phyloP scores from a whole-genome alignment of 2,888 invertebrate species.

The Prenolepis imparis region DNA sequence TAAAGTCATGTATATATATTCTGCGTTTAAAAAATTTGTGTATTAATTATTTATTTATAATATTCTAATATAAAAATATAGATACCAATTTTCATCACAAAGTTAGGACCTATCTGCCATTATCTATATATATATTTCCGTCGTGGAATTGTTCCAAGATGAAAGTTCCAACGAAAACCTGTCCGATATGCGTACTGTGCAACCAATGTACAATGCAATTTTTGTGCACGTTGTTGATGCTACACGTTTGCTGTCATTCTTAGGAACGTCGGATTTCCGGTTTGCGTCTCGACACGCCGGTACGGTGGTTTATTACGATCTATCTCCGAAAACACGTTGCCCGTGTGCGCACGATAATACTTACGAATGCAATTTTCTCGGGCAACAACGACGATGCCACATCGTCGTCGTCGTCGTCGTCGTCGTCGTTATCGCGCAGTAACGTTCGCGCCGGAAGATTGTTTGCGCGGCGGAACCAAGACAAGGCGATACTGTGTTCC shows the following conservation, averaged over 20 bases:
- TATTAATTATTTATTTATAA: background rate
- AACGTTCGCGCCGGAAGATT: constrained; percentile 51
- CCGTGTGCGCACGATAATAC: constrained; percentile 50
- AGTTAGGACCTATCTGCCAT: constrained; percentile 3
- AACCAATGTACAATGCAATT: constrained; percentile 40
- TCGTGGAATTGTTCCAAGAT: constrained; percentile 32
- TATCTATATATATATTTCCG: constrained; percentile 20
- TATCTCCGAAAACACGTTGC: constrained; percentile 52
- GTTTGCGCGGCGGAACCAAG: constrained; percentile 49
- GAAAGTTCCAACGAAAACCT: constrained; percentile 19
- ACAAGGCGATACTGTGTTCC: constrained; percentile 54
- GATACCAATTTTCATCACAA: background rate
- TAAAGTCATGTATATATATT: background rate
- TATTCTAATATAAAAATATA: background rate
- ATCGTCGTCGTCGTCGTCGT: constrained; percentile 20
- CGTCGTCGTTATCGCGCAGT: constrained; percentile 50
- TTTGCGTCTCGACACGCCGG: constrained; percentile 40
- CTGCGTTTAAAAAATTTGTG: background rate
- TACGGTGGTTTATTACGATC: constrained; percentile 47
- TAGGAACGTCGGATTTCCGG: constrained; percentile 45
- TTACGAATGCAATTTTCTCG: constrained; percentile 57
- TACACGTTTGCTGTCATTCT: constrained; percentile 33
- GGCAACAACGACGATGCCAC: constrained; percentile 19
- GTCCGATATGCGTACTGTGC: background rate
- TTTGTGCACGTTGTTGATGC: constrained; percentile 20